Base-by-base conservation (phyloP, 2,888 invertebrate species). In the Toxonevra muliebris region DNA sequence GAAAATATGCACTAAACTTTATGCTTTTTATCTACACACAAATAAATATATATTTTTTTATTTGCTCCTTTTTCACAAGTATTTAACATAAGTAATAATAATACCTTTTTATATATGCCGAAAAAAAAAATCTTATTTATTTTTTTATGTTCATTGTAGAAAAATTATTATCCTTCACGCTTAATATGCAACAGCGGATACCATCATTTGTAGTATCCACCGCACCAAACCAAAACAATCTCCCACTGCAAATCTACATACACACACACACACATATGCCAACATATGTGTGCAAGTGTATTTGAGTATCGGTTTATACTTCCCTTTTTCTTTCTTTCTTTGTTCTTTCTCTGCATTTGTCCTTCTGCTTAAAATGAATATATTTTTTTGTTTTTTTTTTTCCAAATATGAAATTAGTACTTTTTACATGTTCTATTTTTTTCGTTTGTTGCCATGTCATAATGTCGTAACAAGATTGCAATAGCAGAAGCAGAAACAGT, bases 21-120 rank as follows among this genome's bases (percentile, higher is more conserved):
- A 30, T 30, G 7, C 7, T 30, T 30, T 4, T 30, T 4, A 30
- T 30, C 30, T 30, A 30, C 7, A 30, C 30, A 30, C 30, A 30
- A 30, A 4, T 30, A 30, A 30, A 30, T 30, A 30, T 30, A 30
- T 4, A 30, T 30, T 4, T 30, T 30, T 30, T 30, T 30, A 4
- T 30, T 30, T 30, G 7, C 7, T 30, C 30, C 30, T 30, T 30
- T 30, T 53, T 53, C 17, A 11, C 53, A 53, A 68, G 68, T 70
- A 68, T 70, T 70, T 68, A 70, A 68, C 70, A 70, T 70, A 68
- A 70, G 70, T 68, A 70, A 70, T 70, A 68, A 68, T 68, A 70
- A 70, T 70, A 66, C 30, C 30, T 30, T 30, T 30, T 30, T 30
- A 30, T 30, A 7, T 30, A 30, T 30, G 30, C 30, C 30, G 30